A percentile compares a stretch with the other conserved stretches of the same genome.
These are phyloP conservation scores for Tolmerus cingulatus DNA, from an alignment of 2,888 invertebrate species.

Conservation along the genomic window DNA sequence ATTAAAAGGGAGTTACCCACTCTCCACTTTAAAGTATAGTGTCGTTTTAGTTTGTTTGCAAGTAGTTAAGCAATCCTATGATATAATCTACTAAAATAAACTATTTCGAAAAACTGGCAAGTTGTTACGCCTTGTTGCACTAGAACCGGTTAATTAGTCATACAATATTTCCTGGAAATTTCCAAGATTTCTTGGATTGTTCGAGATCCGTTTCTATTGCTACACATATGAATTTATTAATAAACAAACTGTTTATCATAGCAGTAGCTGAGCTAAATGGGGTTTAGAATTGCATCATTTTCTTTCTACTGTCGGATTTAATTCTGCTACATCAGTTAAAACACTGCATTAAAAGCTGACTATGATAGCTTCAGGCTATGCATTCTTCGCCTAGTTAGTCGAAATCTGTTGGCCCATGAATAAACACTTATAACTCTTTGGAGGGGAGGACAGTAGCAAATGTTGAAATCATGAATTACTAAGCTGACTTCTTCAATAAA, in stretches of 20 bases:
- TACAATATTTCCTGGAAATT: neutral
- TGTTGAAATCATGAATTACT: no score
- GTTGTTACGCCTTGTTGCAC: neutral
- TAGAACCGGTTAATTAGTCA: neutral
- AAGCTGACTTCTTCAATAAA: no score
- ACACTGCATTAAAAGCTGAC: neutral
- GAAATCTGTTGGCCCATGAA: neutral
- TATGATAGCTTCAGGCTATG: neutral
- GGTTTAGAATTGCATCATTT: neutral
- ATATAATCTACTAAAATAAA: neutral
- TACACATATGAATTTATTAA: neutral
- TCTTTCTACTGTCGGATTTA: neutral
- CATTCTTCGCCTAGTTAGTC: neutral
- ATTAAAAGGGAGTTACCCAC: neutral
- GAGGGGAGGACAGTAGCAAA: no score
- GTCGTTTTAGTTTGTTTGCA: neutral
- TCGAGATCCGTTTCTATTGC: neutral
- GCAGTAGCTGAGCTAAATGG: slow-evolving; percentile 42
- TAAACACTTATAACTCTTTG: no score
- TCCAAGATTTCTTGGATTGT: neutral
- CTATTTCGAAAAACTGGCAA: neutral
- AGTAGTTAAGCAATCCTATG: neutral
- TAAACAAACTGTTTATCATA: neutral
- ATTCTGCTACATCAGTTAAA: neutral
- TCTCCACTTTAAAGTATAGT: neutral